Base-by-base conservation (phyloP, 2,888 invertebrate genomes). In the Scelioninae gen. 2 region DNA sequence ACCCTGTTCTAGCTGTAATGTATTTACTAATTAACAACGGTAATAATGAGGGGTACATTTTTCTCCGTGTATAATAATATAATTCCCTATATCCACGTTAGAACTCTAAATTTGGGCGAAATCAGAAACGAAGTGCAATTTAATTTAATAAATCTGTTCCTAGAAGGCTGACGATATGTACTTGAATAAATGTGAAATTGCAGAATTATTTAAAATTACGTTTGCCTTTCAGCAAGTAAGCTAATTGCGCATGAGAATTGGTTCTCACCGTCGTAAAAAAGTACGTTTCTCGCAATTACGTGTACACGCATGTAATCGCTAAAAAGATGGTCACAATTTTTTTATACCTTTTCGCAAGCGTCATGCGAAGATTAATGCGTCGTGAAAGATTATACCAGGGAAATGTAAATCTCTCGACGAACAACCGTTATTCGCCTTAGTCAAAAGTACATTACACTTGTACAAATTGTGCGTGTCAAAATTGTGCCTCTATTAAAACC, bases 391-490 rank as follows among this genome's bases (percentile, higher is more conserved):
- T 63, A 63, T 52, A 63, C 63, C 33, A 53, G 18, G 52, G 41
- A 63, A 63, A 52, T 63, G 63, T 63, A 52, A 63, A 63, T 63
- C 63, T 63, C 53, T 33, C 63, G 22, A 39, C 37, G 22, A 63
- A 53, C 52, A 50, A 63, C 63, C 52, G 63, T 63, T 63, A 63
- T 11, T 45, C 22, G 22, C 41, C 33, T 43, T 45, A 48, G 63
- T 63, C 63, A 63, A 63, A 52, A 19, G 31, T 25, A 39, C 33
- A 28, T 11, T 53, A 53, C 18, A 39, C 13, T 16, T 16, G 48
- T 25, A 19, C 37, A 48, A 48, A 16, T 9, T 31, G 10, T 16
- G 10, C 31, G 19, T 31, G 48, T 31, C 48, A 48, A 48, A 48
- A 48, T 31, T 48, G 15, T 22, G 22, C 7, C 15, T 46, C 41